Base-by-base conservation (phyloP, 2,888 invertebrate species). In the Nymphalis urticae region DNA sequence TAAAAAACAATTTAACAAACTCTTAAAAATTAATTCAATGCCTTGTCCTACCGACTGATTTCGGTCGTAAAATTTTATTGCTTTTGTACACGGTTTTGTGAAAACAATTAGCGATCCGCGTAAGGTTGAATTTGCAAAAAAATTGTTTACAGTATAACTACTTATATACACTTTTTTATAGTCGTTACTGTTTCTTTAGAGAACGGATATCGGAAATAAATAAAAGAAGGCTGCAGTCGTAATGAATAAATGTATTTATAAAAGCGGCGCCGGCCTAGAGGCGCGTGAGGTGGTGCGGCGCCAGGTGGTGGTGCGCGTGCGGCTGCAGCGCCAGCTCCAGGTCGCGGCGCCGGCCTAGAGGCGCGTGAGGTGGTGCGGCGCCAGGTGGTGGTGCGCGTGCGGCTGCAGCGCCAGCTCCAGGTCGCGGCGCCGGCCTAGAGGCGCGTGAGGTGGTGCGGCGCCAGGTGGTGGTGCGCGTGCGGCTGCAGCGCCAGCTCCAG, bases 291-390 rank as follows among this genome's bases (percentile, higher is more conserved):
- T 7, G 36, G 36, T 42, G 36, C 17, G 48, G 48, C 48, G 48
- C 48, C 6, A 48, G 36, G 36, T 36, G 32, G n/a, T 19, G 36
- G 36, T 24, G 58, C 56, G 36, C 36, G 58, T 56, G 71, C 71
- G 75, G 76, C 69, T 73, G 75, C 78, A 98, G 94, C 59, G 97
- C 97, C 80, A 97, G 97, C 85, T 99, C 99, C 75, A 99, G 93
- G 86, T 0, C 24, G 8, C 58, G n/a, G n/a, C 36, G 32, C n/a
- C 9, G 2, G 48, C n/a, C 17, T 7, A 10, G 48, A 32, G 58
- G 8, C 58, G n/a, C n/a, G 7, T 1, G 32, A 32, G 5, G 54
- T 7, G 36, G 36, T 42, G 36, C 17, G 48, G 48, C 48, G 48
- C 48, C 6, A 48, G 36, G 36, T 36, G 32, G n/a, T 19, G 36